Base-by-base conservation (phyloP, 2,797 vertebrate species). In the Siniperca undulata region DNA sequence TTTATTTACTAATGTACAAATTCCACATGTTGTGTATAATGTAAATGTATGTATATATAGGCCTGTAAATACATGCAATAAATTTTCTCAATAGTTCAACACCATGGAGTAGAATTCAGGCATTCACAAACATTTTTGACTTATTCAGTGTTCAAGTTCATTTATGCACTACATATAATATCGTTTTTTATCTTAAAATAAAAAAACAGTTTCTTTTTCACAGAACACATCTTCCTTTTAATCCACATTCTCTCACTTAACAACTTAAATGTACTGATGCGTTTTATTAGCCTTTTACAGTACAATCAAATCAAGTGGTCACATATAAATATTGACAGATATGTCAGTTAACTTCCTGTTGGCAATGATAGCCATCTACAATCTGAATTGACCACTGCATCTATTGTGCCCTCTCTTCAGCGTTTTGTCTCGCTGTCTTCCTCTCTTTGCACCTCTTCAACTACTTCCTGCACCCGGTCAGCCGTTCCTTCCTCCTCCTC, bases 41-140 rank as follows among this genome's bases (percentile, higher is more conserved):
- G 65, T 86, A 70, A 34, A 82, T 80, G 38, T 79, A 1, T 89
- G 52, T 87, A 40, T 62, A 83, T 85, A 74, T 11, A 62, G 20
- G 34, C 36, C 30, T 74, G 50, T 71, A 73, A 75, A 81, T 80
- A 78, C 2, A 58, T 80, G 61, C 20, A 68, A 10, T 66, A 46
- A 5, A 34, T 50, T 79, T 88, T 74, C n/a, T 2, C 56, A 78
- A 67, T 44, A 34, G 12, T 52, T 77, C 46, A 72, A 50, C 11
- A 40, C 2, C 44, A 61, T 17, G 56, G 10, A 27, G 2, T 80
- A 68, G 44, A 78, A 77, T 58, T 20, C n/a, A 55, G 11, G 38
- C 6, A 70, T 68, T 17, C 24, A 34, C 22, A 68, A 75, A 66
- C 30, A 70, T n/a, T 1, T 14, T 24, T 78, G 66, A 77, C 58